These are phyloP conservation scores for Kradibia gibbosae DNA, from an alignment of 1,140 invertebrate genomes.

Conservation along the genomic window DNA sequence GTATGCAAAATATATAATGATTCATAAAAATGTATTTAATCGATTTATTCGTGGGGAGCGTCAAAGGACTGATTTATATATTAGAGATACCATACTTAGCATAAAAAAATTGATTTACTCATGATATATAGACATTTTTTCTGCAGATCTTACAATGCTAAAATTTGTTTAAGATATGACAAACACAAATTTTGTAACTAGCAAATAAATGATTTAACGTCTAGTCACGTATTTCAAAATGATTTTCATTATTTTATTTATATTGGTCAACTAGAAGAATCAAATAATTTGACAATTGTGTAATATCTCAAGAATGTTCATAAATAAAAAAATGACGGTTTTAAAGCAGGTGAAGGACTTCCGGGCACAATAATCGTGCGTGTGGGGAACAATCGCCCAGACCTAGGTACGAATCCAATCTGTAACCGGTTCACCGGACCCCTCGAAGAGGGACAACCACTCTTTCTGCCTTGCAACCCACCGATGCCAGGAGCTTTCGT, in stretches of 20 bases:
- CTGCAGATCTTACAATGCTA: too few relatives aligned
- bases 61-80: background rate
- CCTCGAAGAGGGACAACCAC: slow-evolving; percentile 90
- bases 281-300: too few relatives aligned
- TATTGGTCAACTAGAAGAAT: too few relatives aligned
- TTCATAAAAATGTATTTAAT: slow-evolving; percentile 16
- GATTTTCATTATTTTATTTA: too few relatives aligned
- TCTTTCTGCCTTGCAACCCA: slow-evolving; percentile 94
- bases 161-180: too few relatives aligned
- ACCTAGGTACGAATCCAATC: slow-evolving; percentile 92
- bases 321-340: background rate
- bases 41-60: background rate
- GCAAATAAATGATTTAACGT: too few relatives aligned
- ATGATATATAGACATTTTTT: too few relatives aligned
- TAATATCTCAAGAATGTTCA: too few relatives aligned
- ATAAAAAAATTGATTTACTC: background rate
- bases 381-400: slow-evolving; percentile 95
- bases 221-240: too few relatives aligned
- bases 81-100: background rate
- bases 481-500: slow-evolving; percentile 96
- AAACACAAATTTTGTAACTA: too few relatives aligned
- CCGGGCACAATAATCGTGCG: slow-evolving; percentile 91
- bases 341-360: slow-evolving; percentile 75
- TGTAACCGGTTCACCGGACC: slow-evolving; percentile 92
- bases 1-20: background rate